A percentile compares a stretch with the other conserved stretches of the same genome.
Evolutionary conservation across 30 jellyfish, hydroid and myxozoan genomes (phyloP).

Genomic region (Catostylus mosaicus): DNA sequence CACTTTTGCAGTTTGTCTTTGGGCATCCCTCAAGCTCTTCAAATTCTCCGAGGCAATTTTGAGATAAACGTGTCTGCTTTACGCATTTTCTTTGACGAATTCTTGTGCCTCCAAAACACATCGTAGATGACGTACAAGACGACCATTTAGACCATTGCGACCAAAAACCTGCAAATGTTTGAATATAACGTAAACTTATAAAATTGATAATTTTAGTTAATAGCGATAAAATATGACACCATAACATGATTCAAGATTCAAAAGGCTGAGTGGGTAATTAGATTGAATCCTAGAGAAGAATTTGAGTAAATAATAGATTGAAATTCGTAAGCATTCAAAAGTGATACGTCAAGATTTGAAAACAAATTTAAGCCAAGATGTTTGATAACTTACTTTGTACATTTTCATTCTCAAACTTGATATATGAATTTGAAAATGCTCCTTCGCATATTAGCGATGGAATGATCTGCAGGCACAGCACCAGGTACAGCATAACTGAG

Average conservation of each 20-base stretch:
- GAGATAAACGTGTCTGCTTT: neutral
- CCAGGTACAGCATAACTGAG: neutral
- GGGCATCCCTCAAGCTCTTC: slow-evolving; percentile 62
- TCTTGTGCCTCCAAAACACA: slow-evolving; percentile 56
- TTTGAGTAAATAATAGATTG: too few species aligned
- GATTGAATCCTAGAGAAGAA: too few species aligned
- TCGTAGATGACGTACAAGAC: slow-evolving; percentile 32
- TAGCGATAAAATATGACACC: too few species aligned
- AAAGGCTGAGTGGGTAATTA: too few species aligned
- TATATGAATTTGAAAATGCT: neutral
- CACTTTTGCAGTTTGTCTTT: slow-evolving; percentile 49
- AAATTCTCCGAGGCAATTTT: slow-evolving; percentile 45
- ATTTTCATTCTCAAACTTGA: neutral
- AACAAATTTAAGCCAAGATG: too few species aligned
- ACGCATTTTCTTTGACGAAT: slow-evolving; percentile 54
- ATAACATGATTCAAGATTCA: too few species aligned
- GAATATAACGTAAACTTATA: too few species aligned
- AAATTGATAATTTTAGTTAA: too few species aligned
- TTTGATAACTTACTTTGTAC: neutral
- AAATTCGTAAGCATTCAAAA: too few species aligned
- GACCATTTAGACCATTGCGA: slow-evolving; percentile 69
- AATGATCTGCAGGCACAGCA: neutral
- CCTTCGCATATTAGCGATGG: neutral
- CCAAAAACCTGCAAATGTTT: slow-evolving; percentile 42
- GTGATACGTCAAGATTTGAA: too few species aligned